A percentile compares a stretch with the other conserved stretches of the same genome.
Conservation (phyloP, 2,113 vertebrate genomes). For the Megaceryle torquata region DNA sequence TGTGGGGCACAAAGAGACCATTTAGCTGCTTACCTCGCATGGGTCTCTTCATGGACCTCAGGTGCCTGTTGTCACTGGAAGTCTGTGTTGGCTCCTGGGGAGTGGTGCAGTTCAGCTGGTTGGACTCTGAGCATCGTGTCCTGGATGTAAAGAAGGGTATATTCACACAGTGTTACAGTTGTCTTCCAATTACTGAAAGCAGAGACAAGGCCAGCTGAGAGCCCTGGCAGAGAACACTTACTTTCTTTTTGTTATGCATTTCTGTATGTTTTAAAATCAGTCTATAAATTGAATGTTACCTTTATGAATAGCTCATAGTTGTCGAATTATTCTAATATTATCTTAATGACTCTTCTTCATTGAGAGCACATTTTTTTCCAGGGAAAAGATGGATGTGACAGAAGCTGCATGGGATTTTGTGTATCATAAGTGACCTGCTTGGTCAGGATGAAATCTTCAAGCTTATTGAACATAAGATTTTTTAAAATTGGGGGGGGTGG, state of each 20-base stretch:
- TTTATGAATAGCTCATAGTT: background rate
- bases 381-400: background rate
- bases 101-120: background rate
- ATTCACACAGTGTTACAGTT: background rate
- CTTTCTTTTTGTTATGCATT: background rate
- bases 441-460: background rate
- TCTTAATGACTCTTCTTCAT: background rate
- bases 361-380: background rate
- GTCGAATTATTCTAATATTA: background rate
- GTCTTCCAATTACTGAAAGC: background rate
- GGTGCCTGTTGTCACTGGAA: background rate
- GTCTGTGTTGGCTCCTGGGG: background rate
- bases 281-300: background rate
- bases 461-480: background rate
- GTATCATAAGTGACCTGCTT: background rate
- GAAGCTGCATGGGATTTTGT: background rate
- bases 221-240: background rate
- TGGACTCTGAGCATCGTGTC: background rate
- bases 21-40: background rate
- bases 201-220: background rate
- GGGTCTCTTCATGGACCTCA: background rate
- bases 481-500: no score
- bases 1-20: background rate
- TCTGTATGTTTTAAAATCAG: background rate
- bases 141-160: background rate